Conservation (phyloP, 2,113 vertebrate genomes). For the Mus musculus region DNA sequence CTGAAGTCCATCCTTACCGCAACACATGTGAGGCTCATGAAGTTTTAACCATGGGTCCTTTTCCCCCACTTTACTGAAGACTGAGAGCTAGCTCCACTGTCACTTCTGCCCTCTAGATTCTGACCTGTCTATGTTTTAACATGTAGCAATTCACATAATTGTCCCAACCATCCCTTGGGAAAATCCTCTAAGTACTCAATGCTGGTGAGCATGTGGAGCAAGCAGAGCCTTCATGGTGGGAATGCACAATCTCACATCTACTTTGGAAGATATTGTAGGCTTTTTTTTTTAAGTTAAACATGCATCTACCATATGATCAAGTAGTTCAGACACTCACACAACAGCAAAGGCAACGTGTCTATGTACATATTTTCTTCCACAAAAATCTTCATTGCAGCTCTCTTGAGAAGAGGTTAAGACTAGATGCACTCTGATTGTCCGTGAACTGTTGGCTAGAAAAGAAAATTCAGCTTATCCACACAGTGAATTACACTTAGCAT, state of each 20-base stretch:
- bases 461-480: neutral
- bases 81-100: neutral
- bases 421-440: neutral
- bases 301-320: neutral
- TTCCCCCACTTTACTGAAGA: too few species aligned
- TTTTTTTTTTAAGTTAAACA: neutral
- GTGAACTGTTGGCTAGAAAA: neutral
- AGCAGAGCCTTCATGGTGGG: neutral
- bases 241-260: neutral
- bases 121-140: neutral
- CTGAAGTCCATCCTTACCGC: neutral
- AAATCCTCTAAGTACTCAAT: neutral
- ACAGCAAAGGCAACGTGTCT: neutral
- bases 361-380: neutral
- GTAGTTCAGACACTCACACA: neutral
- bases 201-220: neutral
- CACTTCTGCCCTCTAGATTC: neutral
- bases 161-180: neutral
- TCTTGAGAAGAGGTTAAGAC: neutral
- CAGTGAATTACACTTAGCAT: neutral
- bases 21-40: neutral
- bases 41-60: neutral
- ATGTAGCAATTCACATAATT: neutral
- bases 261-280: neutral
- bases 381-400: constrained; percentile 27